A percentile compares a stretch with the other conserved stretches of the same genome.
Evolutionary conservation across 2,888 invertebrate genomes (phyloP).

Genomic region (Acanthosepion pharaonis): DNA sequence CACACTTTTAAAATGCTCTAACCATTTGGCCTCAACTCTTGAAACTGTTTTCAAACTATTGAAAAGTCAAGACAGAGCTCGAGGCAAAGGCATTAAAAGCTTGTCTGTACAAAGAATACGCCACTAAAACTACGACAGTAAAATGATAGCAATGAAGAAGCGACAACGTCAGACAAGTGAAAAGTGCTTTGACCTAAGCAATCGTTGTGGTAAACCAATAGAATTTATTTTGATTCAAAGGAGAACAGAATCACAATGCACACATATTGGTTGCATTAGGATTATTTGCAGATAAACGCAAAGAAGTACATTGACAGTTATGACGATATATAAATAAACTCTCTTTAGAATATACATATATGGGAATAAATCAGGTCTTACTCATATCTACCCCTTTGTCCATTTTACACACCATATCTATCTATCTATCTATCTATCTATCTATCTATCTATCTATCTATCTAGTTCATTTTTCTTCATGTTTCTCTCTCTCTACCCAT

Average conservation of each 20-base stretch:
- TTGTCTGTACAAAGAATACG: neutral
- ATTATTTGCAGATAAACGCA: neutral
- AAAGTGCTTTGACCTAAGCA: neutral
- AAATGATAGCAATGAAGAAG: neutral
- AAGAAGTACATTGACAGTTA: neutral
- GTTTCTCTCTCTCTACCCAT: too few relatives aligned
- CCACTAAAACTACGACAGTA: neutral
- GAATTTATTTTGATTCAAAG: neutral
- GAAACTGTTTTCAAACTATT: neutral
- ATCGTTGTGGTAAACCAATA: neutral
- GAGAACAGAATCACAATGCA: neutral
- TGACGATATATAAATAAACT: neutral
- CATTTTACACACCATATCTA: neutral
- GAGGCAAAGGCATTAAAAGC: slow-evolving; percentile 7
- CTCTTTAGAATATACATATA: neutral
- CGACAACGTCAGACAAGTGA: neutral
- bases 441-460: neutral
- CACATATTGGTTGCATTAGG: neutral
- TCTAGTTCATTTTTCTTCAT: too few relatives aligned
- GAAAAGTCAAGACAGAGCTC: neutral
- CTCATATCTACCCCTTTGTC: too few relatives aligned
- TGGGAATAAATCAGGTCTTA: neutral
- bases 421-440: neutral
- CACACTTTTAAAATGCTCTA: neutral
- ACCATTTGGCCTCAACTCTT: neutral